Evolutionary conservation across 2,888 invertebrate species (phyloP).

Genomic region (Diaprepes abbreviatus): DNA sequence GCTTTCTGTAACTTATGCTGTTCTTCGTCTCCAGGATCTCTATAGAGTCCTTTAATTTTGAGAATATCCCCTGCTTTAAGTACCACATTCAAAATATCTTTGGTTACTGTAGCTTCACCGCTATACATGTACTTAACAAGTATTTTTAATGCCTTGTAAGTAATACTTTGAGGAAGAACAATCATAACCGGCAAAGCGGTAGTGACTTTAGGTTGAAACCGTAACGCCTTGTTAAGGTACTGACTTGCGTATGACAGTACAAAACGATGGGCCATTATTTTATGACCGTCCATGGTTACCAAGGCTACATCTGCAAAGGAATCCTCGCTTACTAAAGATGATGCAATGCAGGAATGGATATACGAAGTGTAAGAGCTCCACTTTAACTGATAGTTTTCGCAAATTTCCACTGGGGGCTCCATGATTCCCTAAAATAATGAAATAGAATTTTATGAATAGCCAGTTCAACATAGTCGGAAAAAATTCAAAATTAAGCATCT

Average conservation of each 20-base stretch:
- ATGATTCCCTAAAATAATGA: constrained; percentile 58
- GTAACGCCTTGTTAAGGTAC: constrained; percentile 72
- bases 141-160: constrained; percentile 83
- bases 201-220: constrained; percentile 62
- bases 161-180: constrained; percentile 85
- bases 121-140: constrained; percentile 88
- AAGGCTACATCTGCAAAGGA: constrained; percentile 86
- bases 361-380: constrained; percentile 90
- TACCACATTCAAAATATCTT: constrained; percentile 86
- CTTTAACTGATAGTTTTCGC: constrained; percentile 88
- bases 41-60: constrained; percentile 85
- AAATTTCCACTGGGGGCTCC: constrained; percentile 66
- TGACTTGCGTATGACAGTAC: constrained; percentile 87
- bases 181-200: constrained; percentile 72
- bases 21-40: constrained; percentile 59
- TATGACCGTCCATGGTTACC: constrained; percentile 83
- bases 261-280: constrained; percentile 88
- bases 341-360: constrained; percentile 85
- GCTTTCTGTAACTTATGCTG: constrained; percentile 23
- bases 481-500: too few species aligned
- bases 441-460: constrained; percentile 7
- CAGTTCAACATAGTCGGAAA: too few species aligned
- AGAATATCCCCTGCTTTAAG: constrained; percentile 85
- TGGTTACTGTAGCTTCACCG: constrained; percentile 87
- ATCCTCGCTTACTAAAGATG: constrained; percentile 76